Evolutionary conservation across 2,888 invertebrate species (phyloP).

Genomic region (Synergus japonicus): DNA sequence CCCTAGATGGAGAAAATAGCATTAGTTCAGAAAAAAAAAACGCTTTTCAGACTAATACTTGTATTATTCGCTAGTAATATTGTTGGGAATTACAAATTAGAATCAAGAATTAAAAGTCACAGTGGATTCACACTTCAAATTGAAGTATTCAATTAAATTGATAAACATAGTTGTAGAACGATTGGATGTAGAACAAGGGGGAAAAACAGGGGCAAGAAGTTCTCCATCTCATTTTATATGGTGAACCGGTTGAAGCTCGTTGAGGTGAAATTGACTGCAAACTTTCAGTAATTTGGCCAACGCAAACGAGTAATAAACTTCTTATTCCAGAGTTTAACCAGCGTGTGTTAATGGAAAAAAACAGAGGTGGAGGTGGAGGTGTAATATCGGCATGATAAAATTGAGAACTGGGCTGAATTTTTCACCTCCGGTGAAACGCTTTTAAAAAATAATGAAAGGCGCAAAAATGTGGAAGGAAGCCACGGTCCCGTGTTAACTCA

Average conservation of each 20-base stretch:
- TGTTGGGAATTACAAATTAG: background rate
- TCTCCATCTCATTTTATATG: conserved; percentile 7
- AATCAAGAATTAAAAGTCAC: background rate
- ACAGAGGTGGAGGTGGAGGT: conserved; percentile 17
- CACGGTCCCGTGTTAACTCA: conserved; percentile 18
- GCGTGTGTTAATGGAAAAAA: conserved; percentile 17
- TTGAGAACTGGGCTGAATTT: conserved; percentile 11
- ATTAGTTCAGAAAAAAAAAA: conserved; percentile 12
- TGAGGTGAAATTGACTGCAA: conserved; percentile 60
- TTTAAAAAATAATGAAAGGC: conserved; percentile 31
- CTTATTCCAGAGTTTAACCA: conserved; percentile 28
- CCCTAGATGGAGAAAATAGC: conserved; percentile 10
- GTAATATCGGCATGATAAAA: conserved; percentile 21
- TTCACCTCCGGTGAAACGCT: conserved; percentile 2
- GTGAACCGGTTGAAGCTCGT: conserved; percentile 20
- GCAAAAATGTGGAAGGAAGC: conserved; percentile 2
- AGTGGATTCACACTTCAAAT: background rate
- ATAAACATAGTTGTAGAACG: background rate
- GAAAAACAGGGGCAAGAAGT: conserved; percentile 27
- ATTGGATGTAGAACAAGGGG: background rate
- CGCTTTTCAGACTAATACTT: background rate
- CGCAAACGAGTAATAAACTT: conserved; percentile 60
- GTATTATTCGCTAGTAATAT: background rate
- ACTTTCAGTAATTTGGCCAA: conserved; percentile 62
- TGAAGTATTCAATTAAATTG: background rate